A percentile compares a stretch with the other conserved stretches of the same genome.
These are phyloP conservation scores for Protonemura montana DNA, from an alignment of 2,888 invertebrate species.

Conservation along the genomic window DNA sequence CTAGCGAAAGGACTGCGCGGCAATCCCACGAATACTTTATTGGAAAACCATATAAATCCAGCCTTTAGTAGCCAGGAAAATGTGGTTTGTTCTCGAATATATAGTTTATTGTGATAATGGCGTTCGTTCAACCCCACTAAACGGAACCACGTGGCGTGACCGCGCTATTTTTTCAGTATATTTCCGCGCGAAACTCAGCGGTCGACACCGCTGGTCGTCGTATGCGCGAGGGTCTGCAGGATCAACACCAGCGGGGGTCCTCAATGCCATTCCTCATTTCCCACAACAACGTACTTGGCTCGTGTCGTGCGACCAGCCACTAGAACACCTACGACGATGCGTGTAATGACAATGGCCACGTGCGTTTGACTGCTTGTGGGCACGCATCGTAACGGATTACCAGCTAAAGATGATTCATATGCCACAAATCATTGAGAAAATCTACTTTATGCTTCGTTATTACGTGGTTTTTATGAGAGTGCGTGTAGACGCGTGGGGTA, in stretches of 20 bases:
- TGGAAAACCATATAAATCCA: conserved; percentile 27
- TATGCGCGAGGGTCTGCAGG: background rate
- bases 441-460: background rate
- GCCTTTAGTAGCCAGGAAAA: conserved; percentile 17
- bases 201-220: background rate
- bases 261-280: background rate
- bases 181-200: background rate
- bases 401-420: conserved; percentile 7
- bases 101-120: conserved; percentile 25
- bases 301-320: background rate
- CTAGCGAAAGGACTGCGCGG: background rate
- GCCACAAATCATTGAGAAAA: conserved; percentile 1
- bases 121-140: conserved; percentile 21
- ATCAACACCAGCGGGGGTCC: background rate
- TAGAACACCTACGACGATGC: background rate
- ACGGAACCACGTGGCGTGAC: conserved; percentile 22
- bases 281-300: background rate
- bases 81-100: conserved; percentile 21
- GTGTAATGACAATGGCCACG: background rate
- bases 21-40: background rate
- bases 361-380: background rate
- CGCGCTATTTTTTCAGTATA: conserved; percentile 5
- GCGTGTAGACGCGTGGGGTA: background rate
- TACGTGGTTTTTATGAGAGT: background rate
- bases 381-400: background rate